Conservation (phyloP, 2,888 invertebrate genomes). For the Polymixis lichenea region DNA sequence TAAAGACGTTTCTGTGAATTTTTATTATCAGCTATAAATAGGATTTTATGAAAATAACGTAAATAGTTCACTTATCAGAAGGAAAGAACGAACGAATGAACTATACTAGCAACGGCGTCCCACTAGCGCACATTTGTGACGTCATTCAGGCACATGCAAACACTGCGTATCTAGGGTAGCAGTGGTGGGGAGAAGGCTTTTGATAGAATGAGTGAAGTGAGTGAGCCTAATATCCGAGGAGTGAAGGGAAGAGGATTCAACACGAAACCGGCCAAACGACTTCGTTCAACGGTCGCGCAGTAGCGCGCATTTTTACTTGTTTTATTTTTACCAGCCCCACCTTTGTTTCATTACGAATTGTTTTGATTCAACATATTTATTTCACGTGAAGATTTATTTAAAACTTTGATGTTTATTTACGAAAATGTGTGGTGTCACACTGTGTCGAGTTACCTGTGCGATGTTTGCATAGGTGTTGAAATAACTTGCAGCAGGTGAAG, state of each 20-base stretch:
- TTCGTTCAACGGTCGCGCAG: constrained; percentile 88
- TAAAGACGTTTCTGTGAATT: background rate
- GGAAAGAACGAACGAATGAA: constrained; percentile 63
- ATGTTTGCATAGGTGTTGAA: constrained; percentile 79
- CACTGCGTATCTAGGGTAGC: constrained; percentile 21
- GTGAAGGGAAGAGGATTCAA: constrained; percentile 78
- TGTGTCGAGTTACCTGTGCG: constrained; percentile 73
- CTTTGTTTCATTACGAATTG: constrained; percentile 86
- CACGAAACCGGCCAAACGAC: constrained; percentile 87
- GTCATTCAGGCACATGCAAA: constrained; percentile 40
- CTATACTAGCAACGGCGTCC: constrained; percentile 19
- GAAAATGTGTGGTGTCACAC: constrained; percentile 68
- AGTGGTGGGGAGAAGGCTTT: constrained; percentile 79
- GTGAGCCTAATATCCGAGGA: constrained; percentile 71
- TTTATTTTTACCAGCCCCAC: constrained; percentile 84
- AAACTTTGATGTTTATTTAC: constrained; percentile 62
- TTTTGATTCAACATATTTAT: constrained; percentile 71
- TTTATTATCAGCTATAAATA: background rate
- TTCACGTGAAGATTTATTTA: constrained; percentile 58
- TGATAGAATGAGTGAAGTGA: constrained; percentile 66
- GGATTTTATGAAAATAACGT: background rate
- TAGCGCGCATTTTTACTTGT: constrained; percentile 85
- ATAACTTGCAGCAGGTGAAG: constrained; percentile 76
- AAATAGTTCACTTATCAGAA: background rate
- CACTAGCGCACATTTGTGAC: constrained; percentile 39